These are phyloP conservation scores for Noturus placidus DNA, from an alignment of 2,113 vertebrate genomes.

Conservation along the genomic window DNA sequence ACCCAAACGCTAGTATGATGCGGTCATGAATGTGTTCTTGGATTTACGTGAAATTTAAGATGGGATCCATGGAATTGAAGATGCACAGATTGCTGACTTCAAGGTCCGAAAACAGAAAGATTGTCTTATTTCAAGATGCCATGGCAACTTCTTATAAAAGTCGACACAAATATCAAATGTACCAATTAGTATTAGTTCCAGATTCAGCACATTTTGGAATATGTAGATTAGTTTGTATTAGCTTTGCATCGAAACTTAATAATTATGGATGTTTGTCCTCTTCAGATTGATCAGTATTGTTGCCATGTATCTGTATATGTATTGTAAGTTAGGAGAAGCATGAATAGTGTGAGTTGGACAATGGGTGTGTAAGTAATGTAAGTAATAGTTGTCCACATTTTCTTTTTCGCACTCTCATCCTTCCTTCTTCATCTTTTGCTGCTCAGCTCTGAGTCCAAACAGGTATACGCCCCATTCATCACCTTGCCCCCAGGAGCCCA, in stretches of 20 bases:
- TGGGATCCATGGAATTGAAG: background rate
- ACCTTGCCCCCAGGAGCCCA: constrained; percentile 4
- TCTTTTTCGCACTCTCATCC: background rate
- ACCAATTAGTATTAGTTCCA: background rate
- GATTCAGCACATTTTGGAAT: background rate
- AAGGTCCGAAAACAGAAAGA: background rate
- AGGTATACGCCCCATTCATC: constrained; percentile 27
- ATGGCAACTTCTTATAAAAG: constrained; percentile 50
- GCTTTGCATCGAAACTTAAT: background rate
- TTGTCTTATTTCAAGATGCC: constrained; percentile 44
- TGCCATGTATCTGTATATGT: constrained; percentile 21
- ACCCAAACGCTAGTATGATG: background rate
- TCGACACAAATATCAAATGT: constrained; percentile 31
- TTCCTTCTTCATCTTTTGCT: constrained; percentile 18
- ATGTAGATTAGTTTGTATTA: background rate
- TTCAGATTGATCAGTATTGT: constrained; percentile 7
- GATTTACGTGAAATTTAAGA: background rate
- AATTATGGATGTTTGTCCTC: background rate
- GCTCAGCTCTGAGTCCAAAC: constrained; percentile 46
- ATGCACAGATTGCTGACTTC: background rate
- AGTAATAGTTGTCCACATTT: background rate
- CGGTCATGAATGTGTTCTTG: background rate
- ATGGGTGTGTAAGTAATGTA: background rate
- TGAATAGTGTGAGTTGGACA: constrained; percentile 30
- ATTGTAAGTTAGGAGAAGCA: constrained; percentile 13